Conservation (phyloP, 2,113 vertebrate genomes). For the Theristicus caerulescens region DNA sequence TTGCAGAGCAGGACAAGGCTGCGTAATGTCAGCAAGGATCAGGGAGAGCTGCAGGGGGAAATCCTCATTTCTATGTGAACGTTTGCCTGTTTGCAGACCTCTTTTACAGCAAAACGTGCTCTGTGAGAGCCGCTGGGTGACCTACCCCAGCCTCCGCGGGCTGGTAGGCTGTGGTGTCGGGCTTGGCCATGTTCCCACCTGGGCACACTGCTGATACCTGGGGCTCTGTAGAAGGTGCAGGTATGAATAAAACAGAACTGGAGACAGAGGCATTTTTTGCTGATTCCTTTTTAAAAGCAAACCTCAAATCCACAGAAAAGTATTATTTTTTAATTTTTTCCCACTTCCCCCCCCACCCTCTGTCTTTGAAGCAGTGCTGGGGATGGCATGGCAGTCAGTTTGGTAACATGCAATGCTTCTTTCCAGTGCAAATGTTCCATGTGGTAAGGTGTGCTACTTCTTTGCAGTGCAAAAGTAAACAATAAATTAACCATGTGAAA, state of each 20-base stretch:
- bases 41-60: background rate
- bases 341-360: fast-evolving
- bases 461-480: background rate
- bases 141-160: background rate
- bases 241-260: background rate
- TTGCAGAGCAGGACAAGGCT: background rate
- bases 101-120: background rate
- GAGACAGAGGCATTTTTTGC: background rate
- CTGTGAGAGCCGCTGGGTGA: background rate
- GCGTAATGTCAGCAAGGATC: fast-evolving
- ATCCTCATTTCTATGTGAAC: fast-evolving
- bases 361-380: background rate
- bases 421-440: fast-evolving
- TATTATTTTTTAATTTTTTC: background rate
- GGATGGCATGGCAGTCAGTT: fast-evolving
- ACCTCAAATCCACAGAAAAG: background rate
- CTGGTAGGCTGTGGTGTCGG: background rate
- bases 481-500: fast-evolving
- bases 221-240: background rate
- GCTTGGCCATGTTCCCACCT: background rate
- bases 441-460: too few species aligned
- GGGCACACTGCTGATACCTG: fast-evolving
- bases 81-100: background rate
- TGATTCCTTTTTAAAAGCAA: background rate
- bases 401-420: fast-evolving